phyloP scores from a whole-genome alignment of 2,888 invertebrate species.

The Pandemis heparana region DNA sequence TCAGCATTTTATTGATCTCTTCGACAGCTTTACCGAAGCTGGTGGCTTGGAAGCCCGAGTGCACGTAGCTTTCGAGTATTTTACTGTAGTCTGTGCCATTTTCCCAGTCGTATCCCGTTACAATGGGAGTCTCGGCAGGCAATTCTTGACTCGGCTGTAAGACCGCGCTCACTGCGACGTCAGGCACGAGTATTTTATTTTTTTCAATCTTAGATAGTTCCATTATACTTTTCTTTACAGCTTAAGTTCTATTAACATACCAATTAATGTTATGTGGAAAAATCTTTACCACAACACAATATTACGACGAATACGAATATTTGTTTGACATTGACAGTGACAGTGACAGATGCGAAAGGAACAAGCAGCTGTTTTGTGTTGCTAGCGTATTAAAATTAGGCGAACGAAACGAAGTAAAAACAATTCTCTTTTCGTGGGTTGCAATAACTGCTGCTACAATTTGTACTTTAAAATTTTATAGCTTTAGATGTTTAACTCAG shows the following conservation, averaged over 20 bases:
- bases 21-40: constrained; percentile 96
- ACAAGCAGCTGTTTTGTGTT: constrained; percentile 8
- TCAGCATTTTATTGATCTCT: constrained; percentile 97
- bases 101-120: constrained; percentile 97
- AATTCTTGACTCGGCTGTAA: constrained; percentile 89
- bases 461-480: too few relatives aligned
- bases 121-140: constrained; percentile 88
- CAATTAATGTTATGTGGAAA: constrained; percentile 7
- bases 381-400: neutral
- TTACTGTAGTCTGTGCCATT: constrained; percentile 94
- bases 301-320: constrained; percentile 15
- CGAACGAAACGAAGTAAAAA: neutral
- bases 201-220: constrained; percentile 57
- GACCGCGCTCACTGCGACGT: constrained; percentile 89
- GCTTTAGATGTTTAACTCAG: too few relatives aligned
- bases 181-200: constrained; percentile 66
- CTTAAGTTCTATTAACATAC: constrained; percentile 14
- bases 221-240: constrained; percentile 58
- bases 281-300: constrained; percentile 16
- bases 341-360: neutral
- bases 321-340: neutral
- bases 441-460: too few relatives aligned
- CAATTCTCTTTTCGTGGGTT: neutral
- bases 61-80: constrained; percentile 91
- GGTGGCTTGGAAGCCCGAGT: constrained; percentile 98